A percentile compares a stretch with the other conserved stretches of the same genome.
Evolutionary conservation across 1,140 invertebrate species (phyloP).

Genomic region (Drosophila pandora): DNA sequence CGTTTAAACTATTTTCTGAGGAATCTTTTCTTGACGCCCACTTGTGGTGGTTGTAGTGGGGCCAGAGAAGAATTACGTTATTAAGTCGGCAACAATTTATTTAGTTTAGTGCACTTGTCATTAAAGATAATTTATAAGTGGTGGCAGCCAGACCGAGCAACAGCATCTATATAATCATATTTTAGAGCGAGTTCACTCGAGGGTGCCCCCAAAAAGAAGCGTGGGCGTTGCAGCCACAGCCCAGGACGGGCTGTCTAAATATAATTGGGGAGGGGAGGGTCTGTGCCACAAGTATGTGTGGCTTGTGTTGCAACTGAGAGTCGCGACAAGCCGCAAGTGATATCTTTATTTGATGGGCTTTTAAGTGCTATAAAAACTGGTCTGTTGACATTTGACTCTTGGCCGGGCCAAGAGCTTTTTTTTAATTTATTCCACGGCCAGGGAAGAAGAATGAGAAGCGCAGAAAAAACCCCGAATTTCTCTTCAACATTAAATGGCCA

Average conservation of each 20-base stretch:
- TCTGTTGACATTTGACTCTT: slow-evolving; percentile 60
- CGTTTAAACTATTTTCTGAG: slow-evolving; percentile 53
- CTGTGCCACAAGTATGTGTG: slow-evolving; percentile 16
- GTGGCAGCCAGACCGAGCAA: slow-evolving; percentile 14
- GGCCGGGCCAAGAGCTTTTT: slow-evolving; percentile 19
- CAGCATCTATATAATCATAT: slow-evolving; percentile 54
- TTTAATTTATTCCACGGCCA: slow-evolving; percentile 26
- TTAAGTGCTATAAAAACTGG: slow-evolving; percentile 58
- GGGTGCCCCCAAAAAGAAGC: slow-evolving; percentile 32
- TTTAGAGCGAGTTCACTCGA: slow-evolving; percentile 18
- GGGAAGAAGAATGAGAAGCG: neutral
- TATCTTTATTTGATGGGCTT: slow-evolving; percentile 60
- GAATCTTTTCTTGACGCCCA: slow-evolving; percentile 42
- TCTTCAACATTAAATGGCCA: slow-evolving; percentile 64
- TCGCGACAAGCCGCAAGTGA: slow-evolving; percentile 26
- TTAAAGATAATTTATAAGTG: slow-evolving; percentile 78
- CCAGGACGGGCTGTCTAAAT: slow-evolving; percentile 43
- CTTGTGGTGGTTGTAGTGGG: slow-evolving; percentile 40
- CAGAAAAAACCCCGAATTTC: slow-evolving; percentile 23
- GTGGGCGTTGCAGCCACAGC: slow-evolving; percentile 55
- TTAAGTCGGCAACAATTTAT: slow-evolving; percentile 75
- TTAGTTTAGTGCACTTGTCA: slow-evolving; percentile 78
- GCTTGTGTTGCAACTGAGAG: slow-evolving; percentile 53
- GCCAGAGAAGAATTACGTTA: slow-evolving; percentile 59
- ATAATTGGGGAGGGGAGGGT: slow-evolving; percentile 41